Evolutionary conservation across 2,113 vertebrate genomes (phyloP), one percentile per base, ranked within the genome.

Genomic region (Acanthochromis polyacanthus): DNA sequence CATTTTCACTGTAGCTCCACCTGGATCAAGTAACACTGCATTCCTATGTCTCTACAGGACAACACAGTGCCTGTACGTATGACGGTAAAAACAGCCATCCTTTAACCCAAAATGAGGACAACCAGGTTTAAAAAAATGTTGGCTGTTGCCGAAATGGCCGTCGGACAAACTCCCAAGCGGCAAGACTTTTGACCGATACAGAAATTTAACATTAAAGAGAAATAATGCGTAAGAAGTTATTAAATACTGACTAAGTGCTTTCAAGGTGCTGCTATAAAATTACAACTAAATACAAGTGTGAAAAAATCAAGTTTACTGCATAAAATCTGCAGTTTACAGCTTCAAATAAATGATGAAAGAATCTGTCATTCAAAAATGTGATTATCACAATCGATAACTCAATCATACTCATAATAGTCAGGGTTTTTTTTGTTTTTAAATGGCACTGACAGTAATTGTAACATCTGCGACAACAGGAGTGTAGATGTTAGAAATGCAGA

Each of bases 401-500:
- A n/a, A 36, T 20, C 30, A 43, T 10, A 32, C 36, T 55, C 9
- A 28, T n/a, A 36, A 0, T 53, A 25, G 10, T 55, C 20, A 1
- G 8, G 1, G 11, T 12, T 1, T 10, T 14, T 57, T 32, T 28
- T n/a, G n/a, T n/a, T n/a, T n/a, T 50, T 2, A 58, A 48, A 77
- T 22, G 63, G 51, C 53, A 61, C 50, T 38, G 32, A 64, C 32
- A 46, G 7, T 22, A 28, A 59, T 62, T 76, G 52, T 73, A 67
- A 68, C 51, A 38, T 50, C 5, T n/a, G 28, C 12, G 19, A 71
- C 25, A 61, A 78, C 1, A 70, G 64, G 71, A 73, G 66, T 82
- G 83, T 67, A 36, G 32, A 36, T 36, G 32, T 36, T 36, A 36
- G 32, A 8, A 36, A 36, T 6, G 32, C 32, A 8, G 7, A 9